phyloP scores from a whole-genome alignment of 2,888 invertebrate species.

The Catocala sponsa region DNA sequence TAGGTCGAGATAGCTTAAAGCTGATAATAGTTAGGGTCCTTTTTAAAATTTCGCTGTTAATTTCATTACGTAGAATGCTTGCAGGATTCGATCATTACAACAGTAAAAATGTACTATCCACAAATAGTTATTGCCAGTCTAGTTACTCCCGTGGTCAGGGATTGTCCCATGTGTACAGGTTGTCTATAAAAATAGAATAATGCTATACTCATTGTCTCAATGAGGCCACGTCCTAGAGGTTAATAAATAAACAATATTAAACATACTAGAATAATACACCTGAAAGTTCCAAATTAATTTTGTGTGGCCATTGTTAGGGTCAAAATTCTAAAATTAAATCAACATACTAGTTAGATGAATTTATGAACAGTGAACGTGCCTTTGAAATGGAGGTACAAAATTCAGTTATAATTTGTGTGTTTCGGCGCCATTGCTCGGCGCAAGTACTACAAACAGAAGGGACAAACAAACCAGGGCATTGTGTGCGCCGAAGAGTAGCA shows the following conservation, averaged over 20 bases:
- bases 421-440: conserved; percentile 58
- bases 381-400: conserved; percentile 68
- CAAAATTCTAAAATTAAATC: conserved; percentile 47
- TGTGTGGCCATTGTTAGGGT: conserved; percentile 31
- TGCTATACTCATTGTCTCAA: no score
- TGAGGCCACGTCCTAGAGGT: neutral
- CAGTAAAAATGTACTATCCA: no score
- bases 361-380: conserved; percentile 47
- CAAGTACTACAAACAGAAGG: conserved; percentile 68
- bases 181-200: no score
- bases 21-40: no score
- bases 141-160: no score
- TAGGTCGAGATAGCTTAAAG: no score
- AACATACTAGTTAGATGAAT: conserved; percentile 52
- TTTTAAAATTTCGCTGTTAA: no score
- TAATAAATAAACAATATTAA: conserved; percentile 15
- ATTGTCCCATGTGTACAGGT: no score
- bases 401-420: conserved; percentile 75
- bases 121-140: no score
- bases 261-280: conserved; percentile 20
- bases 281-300: conserved; percentile 17
- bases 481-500: conserved; percentile 68
- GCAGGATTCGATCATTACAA: no score
- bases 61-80: no score
- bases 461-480: conserved; percentile 71